A percentile compares a stretch with the other conserved stretches of the same genome.
phyloP scores from a whole-genome alignment of 2,888 invertebrate species.

The Hemithea aestivaria region DNA sequence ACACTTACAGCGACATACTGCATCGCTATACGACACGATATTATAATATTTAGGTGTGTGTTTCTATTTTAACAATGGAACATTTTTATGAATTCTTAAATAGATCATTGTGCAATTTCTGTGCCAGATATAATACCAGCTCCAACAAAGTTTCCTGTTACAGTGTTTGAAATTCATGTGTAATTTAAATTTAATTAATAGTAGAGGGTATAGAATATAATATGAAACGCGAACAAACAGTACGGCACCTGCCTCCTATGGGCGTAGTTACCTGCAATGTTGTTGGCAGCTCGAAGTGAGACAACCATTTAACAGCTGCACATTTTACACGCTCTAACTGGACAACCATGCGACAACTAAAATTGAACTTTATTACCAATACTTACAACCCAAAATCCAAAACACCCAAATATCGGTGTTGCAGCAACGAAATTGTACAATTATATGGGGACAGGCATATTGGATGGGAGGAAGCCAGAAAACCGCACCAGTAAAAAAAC shows the following conservation, averaged over 20 bases:
- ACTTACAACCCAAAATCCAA: constrained; percentile 10
- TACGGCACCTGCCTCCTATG: constrained; percentile 29
- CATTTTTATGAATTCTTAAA: too few species aligned
- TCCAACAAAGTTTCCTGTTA: too few species aligned
- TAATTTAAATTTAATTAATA: too few species aligned
- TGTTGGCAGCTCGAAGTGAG: constrained; percentile 33
- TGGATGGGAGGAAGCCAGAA: constrained; percentile 22
- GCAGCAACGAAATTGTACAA: constrained; percentile 19
- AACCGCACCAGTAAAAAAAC: constrained; percentile 23
- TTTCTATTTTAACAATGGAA: too few species aligned
- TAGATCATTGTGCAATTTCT: too few species aligned
- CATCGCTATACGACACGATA: too few species aligned
- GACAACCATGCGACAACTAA: constrained; percentile 13
- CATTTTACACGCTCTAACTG: constrained; percentile 26
- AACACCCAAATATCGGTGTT: constrained; percentile 1
- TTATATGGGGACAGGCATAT: constrained; percentile 23
- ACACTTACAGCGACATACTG: too few species aligned
- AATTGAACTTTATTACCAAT: constrained; percentile 5
- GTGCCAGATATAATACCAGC: too few species aligned
- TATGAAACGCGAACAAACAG: too few species aligned
- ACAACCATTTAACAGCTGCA: constrained; percentile 34
- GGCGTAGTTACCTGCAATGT: constrained; percentile 37
- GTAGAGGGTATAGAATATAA: too few species aligned
- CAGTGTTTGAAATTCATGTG: too few species aligned
- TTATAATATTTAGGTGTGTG: too few species aligned